phyloP scores from a whole-genome alignment of 1,140 invertebrate genomes.

The Antheraea pernyi region DNA sequence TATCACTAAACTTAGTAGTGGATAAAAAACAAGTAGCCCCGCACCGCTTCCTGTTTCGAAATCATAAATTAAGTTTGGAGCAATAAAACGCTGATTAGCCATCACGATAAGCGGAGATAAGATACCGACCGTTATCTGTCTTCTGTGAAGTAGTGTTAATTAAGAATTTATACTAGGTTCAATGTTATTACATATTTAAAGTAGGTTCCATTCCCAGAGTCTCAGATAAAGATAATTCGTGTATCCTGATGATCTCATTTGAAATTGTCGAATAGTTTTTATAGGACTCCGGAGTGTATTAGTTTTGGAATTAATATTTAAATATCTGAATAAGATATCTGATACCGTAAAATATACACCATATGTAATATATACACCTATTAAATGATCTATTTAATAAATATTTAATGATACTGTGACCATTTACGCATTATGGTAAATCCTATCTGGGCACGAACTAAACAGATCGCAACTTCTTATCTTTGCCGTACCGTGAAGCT shows the following conservation, averaged over 20 bases:
- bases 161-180: neutral
- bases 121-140: slow-evolving; percentile 4
- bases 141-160: slow-evolving; percentile 9
- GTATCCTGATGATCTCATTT: neutral
- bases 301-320: too few relatives aligned
- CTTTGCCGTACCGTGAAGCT: too few relatives aligned
- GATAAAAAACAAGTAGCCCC: neutral
- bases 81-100: neutral
- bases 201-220: neutral
- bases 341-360: too few relatives aligned
- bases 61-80: neutral
- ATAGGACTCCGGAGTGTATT: neutral
- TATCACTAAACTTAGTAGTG: neutral
- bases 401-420: too few relatives aligned
- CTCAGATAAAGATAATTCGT: neutral
- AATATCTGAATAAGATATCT: too few relatives aligned
- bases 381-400: too few relatives aligned
- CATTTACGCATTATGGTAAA: too few relatives aligned
- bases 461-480: too few relatives aligned
- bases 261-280: neutral
- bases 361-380: too few relatives aligned
- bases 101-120: neutral
- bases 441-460: too few relatives aligned
- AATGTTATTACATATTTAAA: neutral
- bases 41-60: neutral